A percentile compares a stretch with the other conserved stretches of the same genome.
Evolutionary conservation across 2,888 invertebrate genomes (phyloP).

Genomic region (Drosophila falleni): DNA sequence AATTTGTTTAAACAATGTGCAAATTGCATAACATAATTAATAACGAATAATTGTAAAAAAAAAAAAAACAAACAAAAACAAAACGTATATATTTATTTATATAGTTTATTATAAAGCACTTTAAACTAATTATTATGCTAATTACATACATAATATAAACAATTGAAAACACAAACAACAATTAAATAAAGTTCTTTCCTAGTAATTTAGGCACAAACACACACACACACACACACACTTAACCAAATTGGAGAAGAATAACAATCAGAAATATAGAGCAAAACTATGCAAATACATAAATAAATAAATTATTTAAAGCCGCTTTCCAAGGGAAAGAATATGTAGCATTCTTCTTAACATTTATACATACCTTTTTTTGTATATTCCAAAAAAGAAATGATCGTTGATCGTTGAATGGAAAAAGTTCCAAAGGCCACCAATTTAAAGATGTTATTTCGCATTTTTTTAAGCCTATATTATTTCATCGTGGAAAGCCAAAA

Average conservation of each 20-base stretch:
- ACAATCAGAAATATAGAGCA: conserved; percentile 16
- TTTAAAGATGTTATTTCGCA: no score
- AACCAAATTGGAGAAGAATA: conserved; percentile 22
- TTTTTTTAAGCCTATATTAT: no score
- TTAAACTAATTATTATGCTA: conserved; percentile 74
- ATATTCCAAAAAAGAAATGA: no score
- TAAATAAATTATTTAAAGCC: conserved; percentile 30
- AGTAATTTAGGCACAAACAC: conserved; percentile 66
- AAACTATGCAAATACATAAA: conserved; percentile 16
- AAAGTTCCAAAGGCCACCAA: no score
- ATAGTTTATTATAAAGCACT: conserved; percentile 68
- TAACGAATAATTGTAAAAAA: conserved; percentile 38
- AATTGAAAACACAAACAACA: conserved; percentile 44
- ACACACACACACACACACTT: conserved; percentile 20
- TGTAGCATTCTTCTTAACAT: no score
- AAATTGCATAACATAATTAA: conserved; percentile 7
- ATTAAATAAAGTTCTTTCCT: conserved; percentile 58
- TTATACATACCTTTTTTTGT: no score
- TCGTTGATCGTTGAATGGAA: no score
- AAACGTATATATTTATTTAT: conserved; percentile 73
- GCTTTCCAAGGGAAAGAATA: no score
- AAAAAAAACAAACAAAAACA: conserved; percentile 9
- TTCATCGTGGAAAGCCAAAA: no score
- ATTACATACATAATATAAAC: conserved; percentile 66
- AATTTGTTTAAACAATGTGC: conserved; percentile 9